Conservation (phyloP, 1,140 invertebrate species). For the Neuroterus valhalla region DNA sequence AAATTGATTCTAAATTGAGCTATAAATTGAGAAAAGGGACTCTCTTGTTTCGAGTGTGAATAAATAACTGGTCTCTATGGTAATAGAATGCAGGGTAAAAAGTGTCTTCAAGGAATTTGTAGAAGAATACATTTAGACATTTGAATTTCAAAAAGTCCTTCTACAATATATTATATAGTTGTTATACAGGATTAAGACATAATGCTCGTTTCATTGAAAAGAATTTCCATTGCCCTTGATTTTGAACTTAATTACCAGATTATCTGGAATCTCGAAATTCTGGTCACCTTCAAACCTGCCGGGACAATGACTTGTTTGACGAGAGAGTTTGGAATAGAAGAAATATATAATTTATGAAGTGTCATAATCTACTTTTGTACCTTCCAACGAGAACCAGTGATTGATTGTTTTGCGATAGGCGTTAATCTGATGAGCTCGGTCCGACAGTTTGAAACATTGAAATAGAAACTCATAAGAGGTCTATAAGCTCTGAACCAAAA, state of each 20-base stretch:
- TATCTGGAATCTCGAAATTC: neutral
- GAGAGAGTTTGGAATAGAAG: conserved; percentile 11
- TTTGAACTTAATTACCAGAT: neutral
- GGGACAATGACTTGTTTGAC: conserved; percentile 1
- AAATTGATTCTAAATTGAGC: conserved; percentile 11
- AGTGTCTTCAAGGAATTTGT: no score
- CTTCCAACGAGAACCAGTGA: conserved; percentile 44
- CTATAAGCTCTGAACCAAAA: no score
- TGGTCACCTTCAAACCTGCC: neutral
- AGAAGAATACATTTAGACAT: no score
- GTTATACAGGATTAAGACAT: no score
- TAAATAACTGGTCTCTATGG: no score
- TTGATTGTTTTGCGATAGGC: conserved; percentile 41
- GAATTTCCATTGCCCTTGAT: neutral
- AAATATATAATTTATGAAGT: conserved; percentile 44
- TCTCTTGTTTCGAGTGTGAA: neutral
- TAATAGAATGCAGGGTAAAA: no score
- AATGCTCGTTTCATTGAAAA: no score
- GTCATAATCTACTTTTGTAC: conserved; percentile 49
- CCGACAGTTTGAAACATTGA: neutral
- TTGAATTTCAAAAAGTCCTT: no score
- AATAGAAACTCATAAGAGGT: neutral
- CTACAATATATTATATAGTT: no score
- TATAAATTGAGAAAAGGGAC: neutral
- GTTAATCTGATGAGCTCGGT: conserved; percentile 49